phyloP scores from a whole-genome alignment of 2,888 invertebrate species.

The Coremacera marginata region DNA sequence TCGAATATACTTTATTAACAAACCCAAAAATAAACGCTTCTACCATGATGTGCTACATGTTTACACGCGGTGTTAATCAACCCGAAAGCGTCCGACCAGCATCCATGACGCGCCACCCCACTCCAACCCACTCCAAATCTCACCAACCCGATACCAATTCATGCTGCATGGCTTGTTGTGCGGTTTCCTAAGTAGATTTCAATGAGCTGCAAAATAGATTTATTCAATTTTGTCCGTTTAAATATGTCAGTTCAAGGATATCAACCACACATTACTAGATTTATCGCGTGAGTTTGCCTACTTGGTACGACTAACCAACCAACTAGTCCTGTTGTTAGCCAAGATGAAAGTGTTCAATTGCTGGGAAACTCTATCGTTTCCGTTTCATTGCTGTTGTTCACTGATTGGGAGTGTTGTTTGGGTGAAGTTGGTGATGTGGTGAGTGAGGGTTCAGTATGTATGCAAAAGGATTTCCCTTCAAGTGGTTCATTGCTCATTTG shows the following conservation, averaged over 20 bases:
- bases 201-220: slow-evolving; percentile 45
- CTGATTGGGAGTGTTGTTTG: neutral
- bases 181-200: slow-evolving; percentile 35
- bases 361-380: slow-evolving; percentile 53
- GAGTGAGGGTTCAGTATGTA: neutral
- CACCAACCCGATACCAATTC: neutral
- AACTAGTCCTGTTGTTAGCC: neutral
- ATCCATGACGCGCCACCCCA: neutral
- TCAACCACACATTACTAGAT: neutral
- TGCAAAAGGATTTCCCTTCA: slow-evolving; percentile 4
- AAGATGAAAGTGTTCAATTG: slow-evolving; percentile 47
- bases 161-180: slow-evolving; percentile 4
- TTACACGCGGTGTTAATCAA: slow-evolving; percentile 25
- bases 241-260: slow-evolving; percentile 3
- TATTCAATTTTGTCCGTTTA: slow-evolving; percentile 31
- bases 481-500: slow-evolving; percentile 22
- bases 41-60: neutral
- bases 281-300: neutral
- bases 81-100: neutral
- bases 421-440: neutral
- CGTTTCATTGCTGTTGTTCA: slow-evolving; percentile 55
- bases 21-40: slow-evolving; percentile 14
- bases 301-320: neutral
- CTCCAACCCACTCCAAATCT: neutral
- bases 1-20: slow-evolving; percentile 23